Evolutionary conservation across 1,140 invertebrate species (phyloP), one percentile per base, ranked within the genome.

Genomic region (Camponotus floridanus): DNA sequence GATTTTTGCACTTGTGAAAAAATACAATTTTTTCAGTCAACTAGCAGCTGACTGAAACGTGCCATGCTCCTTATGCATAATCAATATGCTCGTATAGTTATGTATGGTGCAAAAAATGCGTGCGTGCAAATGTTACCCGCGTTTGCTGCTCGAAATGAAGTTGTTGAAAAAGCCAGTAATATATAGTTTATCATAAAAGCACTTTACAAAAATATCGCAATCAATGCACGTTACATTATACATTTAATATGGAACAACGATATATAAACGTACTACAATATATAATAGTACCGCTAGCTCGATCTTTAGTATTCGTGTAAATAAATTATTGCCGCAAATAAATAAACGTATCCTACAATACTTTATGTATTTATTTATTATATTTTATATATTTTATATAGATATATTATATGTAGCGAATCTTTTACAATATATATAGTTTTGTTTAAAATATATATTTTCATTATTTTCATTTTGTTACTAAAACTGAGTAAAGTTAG

Each of bases 111-210:
- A 57, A 79, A 74, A 71, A 62, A 45, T 48, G 11, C 3, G 7
- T 13, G 3, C 39, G 4, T 45, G 13, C 31, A 3, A 59, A 57
- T 42, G 15, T 39, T 3, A 21, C 7, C 21, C 39, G 9, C 8
- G 26, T 59, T 81, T 45, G 51, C 67, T 6, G 0, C 5, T 57
- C 9, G 18, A 71, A 71, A 81, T 26, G 21, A 59, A 71, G 21
- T 81, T 81, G 6, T 15, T 68, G 18, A 71, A 81, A 81, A 81
- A 80, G 21, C 39, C 7, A 26, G n/a, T 15, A 80, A 73, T 62
- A 39, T 73, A 7, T 3, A 73, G 2, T 39, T 61, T n/a, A 26
- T 73, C 31, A 26, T 57, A 6, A 73, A 83, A 61, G 13, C 11
- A 9, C 15, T 81, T 81, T 59, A 62, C 39, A 8, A 36, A 61